Base-by-base conservation (phyloP, 2,888 invertebrate genomes). In the Agriotes lineatus region DNA sequence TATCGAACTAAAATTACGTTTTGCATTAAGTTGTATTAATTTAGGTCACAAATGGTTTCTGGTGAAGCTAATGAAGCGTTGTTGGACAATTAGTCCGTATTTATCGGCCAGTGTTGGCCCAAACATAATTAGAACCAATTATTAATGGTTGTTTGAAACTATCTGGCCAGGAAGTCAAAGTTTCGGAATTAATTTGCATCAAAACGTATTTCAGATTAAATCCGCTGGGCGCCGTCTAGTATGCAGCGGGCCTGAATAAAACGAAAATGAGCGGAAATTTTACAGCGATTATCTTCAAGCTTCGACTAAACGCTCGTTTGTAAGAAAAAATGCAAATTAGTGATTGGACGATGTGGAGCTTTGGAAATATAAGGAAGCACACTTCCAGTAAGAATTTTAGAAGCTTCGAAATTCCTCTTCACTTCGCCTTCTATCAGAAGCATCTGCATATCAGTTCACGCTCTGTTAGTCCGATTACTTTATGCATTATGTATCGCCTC, bases 401-500 rank as follows among this genome's bases (percentile, higher is more conserved):
- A 20, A 68, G 58, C 57, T 58, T 58, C 30, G 42, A 52, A 63
- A 30, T 33, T 66, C 59, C 30, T 9, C 12, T 48, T 50, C 50
- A 52, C 37, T 42, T 68, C 50, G 62, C 30, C 14, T 63, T 68
- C 62, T 68, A 65, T 69, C 69, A 65, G 30, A 35, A 60, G 71
- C 70, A 73, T 73, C 71, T 74, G 71, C 72, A 73, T 74, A 74
- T 71, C 74, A 72, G 67, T 73, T 73, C 70, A 72, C 74, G 73
- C 72, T 74, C 72, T 66, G 71, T 54, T 71, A 72, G 64, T 62
- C 64, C 69, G 72, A 75, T 74, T 75, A 69, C 74, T 72, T 74
- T 75, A 75, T 75, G 71, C 72, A 75, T 75, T 75, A 75, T 75
- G 74, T 74, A 75, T 75, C 72, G 66, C 33, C 68, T 63, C 9